Percentiles rank a stretch among this genome's conserved stretches.
Evolutionary conservation across 2,888 invertebrate species (phyloP).

Genomic region (Arenicola marina): DNA sequence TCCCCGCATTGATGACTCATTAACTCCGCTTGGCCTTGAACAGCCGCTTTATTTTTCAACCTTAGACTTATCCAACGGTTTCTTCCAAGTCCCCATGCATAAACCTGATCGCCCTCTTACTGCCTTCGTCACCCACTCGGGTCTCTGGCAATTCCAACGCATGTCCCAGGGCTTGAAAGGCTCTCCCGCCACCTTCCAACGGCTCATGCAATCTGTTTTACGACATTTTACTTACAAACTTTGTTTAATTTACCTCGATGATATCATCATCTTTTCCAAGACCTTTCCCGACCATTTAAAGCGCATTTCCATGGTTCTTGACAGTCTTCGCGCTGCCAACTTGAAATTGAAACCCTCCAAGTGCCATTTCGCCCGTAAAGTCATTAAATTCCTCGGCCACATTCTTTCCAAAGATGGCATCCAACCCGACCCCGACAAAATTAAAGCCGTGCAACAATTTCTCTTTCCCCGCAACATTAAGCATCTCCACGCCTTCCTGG

Average conservation of each 20-base stretch:
- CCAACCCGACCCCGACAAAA: background rate
- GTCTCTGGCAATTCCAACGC: background rate
- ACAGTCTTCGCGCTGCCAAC: background rate
- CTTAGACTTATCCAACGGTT: background rate
- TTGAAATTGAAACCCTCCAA: conserved; percentile 7
- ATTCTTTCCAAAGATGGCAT: conserved; percentile 1
- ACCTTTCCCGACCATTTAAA: background rate
- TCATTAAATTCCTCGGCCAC: background rate
- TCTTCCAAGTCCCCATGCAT: conserved; percentile 6
- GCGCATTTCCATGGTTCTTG: background rate
- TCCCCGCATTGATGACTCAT: background rate
- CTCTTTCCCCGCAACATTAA: background rate
- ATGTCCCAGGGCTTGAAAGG: background rate
- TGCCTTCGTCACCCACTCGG: conserved; percentile 1
- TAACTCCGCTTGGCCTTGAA: background rate
- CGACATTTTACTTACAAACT: background rate
- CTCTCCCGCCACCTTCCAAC: background rate
- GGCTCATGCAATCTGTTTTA: background rate
- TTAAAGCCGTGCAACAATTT: background rate
- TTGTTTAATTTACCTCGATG: background rate
- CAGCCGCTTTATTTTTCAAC: background rate
- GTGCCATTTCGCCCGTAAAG: background rate
- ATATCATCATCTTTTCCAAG: conserved; percentile 1
- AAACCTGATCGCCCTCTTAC: background rate
- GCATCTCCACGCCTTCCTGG: conserved; percentile 1